Evolutionary conservation across 2,888 invertebrate genomes (phyloP), one percentile per base, ranked within the genome.

Genomic region (Callosobruchus maculatus): DNA sequence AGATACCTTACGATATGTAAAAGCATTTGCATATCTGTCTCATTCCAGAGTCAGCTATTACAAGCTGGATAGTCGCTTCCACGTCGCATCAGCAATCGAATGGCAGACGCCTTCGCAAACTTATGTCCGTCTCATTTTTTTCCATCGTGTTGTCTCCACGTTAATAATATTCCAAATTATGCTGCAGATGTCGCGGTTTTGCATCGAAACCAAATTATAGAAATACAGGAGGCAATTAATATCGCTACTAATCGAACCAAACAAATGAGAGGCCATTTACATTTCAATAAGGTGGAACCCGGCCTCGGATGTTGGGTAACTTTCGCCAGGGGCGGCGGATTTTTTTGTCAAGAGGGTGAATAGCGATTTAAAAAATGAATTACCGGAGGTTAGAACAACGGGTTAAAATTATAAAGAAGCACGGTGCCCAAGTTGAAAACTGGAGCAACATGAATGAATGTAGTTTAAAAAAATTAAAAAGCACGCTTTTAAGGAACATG

Each of bases 201-300:
- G 81, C 81, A 82, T 82, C 78, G 76, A 80, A 81, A 81, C 75
- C 74, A 78, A 81, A 82, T 82, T 82, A 81, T 78, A 79, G 77
- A 78, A 78, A 79, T 77, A 77, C 80, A 79, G 76, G 71, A 74
- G 79, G 79, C 79, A 75, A 80, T 81, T 79, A 81, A 81, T 81
- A 82, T 78, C 76, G 73, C 72, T 78, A 71, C 79, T 80, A 82
- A 82, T 82, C 81, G 81, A 82, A 80, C 80, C 73, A 81, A 81
- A 81, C 81, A 81, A 82, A 82, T 80, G 82, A 78, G 76, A 71
- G 74, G 73, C 78, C 77, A 81, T 82, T 82, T 82, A 75, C 78
- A 78, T 78, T 76, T 77, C 78, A 76, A 78, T 78, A 74, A 78
- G 73, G 75, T 74, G 70, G 49, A 49, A 49, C 49, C 49, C 49